phyloP scores from a whole-genome alignment of 2,113 vertebrate species.

The Caloenas nicobarica region DNA sequence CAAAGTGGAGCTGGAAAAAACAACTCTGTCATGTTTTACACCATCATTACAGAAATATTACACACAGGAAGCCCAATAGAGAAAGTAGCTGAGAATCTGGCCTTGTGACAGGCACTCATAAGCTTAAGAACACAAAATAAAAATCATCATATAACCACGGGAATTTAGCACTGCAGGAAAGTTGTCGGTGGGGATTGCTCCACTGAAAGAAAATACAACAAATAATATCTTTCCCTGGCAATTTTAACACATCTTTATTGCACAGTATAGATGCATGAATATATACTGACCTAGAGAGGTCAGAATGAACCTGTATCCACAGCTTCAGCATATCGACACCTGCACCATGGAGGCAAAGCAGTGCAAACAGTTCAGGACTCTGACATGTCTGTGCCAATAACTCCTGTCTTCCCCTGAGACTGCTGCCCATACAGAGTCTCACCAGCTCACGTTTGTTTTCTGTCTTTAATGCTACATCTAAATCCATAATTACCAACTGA shows the following conservation, averaged over 20 bases:
- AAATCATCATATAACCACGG: not conserved
- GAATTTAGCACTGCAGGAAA: not conserved
- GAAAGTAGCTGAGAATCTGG: not conserved
- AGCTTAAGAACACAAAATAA: not conserved
- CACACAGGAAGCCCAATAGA: fast-evolving
- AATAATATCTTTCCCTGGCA: not conserved
- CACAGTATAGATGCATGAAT: fast-evolving
- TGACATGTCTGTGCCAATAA: not conserved
- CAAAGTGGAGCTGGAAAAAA: not conserved
- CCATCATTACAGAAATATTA: fast-evolving
- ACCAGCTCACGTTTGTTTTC: not conserved
- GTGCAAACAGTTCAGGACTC: not conserved
- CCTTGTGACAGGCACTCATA: not conserved
- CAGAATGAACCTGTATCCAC: not conserved
- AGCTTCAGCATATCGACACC: not conserved
- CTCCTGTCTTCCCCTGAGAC: not conserved
- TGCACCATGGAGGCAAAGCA: not conserved
- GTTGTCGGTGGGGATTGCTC: not conserved
- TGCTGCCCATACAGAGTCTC: not conserved
- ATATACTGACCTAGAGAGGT: not conserved
- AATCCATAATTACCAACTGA: not conserved
- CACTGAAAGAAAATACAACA: not conserved
- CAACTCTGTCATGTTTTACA: not conserved
- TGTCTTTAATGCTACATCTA: not conserved
- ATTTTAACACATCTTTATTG: not conserved